Percentiles rank a stretch among this genome's conserved stretches.
These are phyloP conservation scores for Anastatus disparis DNA, from an alignment of 1,140 invertebrate species.

Conservation along the genomic window DNA sequence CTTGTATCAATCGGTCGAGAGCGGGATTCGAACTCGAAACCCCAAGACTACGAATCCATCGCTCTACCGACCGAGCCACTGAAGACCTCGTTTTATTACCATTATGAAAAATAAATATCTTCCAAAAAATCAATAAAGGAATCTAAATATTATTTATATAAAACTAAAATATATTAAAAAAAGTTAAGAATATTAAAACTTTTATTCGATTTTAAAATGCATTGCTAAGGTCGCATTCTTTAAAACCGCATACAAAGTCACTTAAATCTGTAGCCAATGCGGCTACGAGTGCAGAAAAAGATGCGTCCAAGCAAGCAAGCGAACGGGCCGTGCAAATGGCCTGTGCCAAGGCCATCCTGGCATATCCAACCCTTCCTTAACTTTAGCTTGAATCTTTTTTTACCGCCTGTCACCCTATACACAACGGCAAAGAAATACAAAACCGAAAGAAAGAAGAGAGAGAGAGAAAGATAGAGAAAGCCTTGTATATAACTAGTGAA, in stretches of 20 bases:
- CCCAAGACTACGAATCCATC: too few relatives aligned
- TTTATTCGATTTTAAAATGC: background rate
- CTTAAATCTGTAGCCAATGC: background rate
- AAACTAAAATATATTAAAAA: too few relatives aligned
- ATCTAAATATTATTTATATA: too few relatives aligned
- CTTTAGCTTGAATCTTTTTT: constrained; percentile 43
- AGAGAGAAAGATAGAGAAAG: background rate
- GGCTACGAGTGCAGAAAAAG: too few relatives aligned
- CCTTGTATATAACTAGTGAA: constrained; percentile 28
- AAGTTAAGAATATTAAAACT: too few relatives aligned
- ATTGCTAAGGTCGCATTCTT: constrained; percentile 42
- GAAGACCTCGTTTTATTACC: too few relatives aligned
- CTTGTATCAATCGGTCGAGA: too few relatives aligned
- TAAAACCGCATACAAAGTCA: constrained; percentile 18
- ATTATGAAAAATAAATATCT: too few relatives aligned
- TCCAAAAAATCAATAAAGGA: too few relatives aligned
- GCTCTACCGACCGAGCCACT: too few relatives aligned
- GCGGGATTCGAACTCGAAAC: too few relatives aligned
- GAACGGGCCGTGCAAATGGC: constrained; percentile 54
- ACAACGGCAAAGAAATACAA: background rate
- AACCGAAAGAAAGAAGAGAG: too few relatives aligned
- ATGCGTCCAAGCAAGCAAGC: constrained; percentile 27
- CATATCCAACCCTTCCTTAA: constrained; percentile 56
- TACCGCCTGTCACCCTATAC: constrained; percentile 48
- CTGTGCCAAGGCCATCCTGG: constrained; percentile 56